Evolutionary conservation across 2,113 vertebrate genomes (phyloP), one percentile per base, ranked within the genome.

Genomic region (Zingel zingel): DNA sequence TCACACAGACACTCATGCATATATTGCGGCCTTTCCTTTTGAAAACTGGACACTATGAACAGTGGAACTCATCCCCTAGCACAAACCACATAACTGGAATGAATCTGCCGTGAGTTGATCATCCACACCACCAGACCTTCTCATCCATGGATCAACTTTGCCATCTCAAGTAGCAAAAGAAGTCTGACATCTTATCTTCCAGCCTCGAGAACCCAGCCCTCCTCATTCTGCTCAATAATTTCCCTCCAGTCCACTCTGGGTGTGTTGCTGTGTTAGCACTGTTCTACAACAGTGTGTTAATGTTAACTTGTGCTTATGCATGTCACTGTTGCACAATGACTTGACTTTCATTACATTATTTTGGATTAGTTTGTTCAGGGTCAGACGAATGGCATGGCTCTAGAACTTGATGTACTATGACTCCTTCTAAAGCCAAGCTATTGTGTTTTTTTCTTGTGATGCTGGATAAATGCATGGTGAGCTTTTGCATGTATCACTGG

Each of bases 401-500:
- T 85, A 77, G 65, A 45, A 71, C 45, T 53, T 30, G 3, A 50
- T 45, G 13, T n/a, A 27, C 33, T 56, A n/a, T 1, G 23, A 71
- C 75, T 61, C 45, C 25, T 45, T 81, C 68, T 82, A 84, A 89
- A 85, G 84, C 82, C 87, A 70, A 89, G 85, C 74, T 86, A 56
- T 79, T 39, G 0, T 54, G 64, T 63, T 0, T 66, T 64, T 15
- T 67, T 63, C 36, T 79, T 69, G 83, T 71, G 71, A 81, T 83
- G 87, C 85, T 86, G 76, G 27, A 79, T 72, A 61, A 79, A 62
- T 89, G 94, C 93, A 94, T 92, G 94, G 45, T 69, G 79, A 71
- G 85, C 86, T 91, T 90, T 53, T 93, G 94, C 95, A 95, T 95
- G 95, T 47, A 76, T 86, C 84, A 82, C 82, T 85, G 76, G 80